Base-by-base conservation (phyloP, 2,888 invertebrate species). In the Maniola hyperantus region DNA sequence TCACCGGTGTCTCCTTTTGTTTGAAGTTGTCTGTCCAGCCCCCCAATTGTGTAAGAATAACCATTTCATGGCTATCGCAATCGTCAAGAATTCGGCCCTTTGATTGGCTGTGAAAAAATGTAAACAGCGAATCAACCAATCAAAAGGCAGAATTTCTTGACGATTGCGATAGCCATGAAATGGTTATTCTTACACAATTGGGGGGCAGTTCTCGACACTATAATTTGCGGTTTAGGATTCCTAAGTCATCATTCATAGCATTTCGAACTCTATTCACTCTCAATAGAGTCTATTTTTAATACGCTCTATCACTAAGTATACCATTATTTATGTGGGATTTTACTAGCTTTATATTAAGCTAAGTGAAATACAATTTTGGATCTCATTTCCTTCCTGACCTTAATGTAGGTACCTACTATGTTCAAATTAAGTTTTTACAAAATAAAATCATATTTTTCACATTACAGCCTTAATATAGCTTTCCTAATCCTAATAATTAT, bases 151-250 rank as follows among this genome's bases (percentile, higher is more conserved):
- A n/a, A n/a, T n/a, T n/a, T n/a, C n/a, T n/a, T n/a, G n/a, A n/a
- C n/a, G n/a, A n/a, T n/a, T n/a, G n/a, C n/a, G n/a, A n/a, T n/a
- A n/a, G n/a, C n/a, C n/a, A n/a, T n/a, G n/a, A n/a, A n/a, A n/a
- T n/a, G n/a, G n/a, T n/a, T n/a, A n/a, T n/a, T n/a, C n/a, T n/a
- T n/a, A n/a, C n/a, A n/a, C n/a, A n/a, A n/a, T n/a, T n/a, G n/a
- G n/a, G n/a, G n/a, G n/a, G n/a, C n/a, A n/a, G 15, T 55, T 18
- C 36, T 55, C 15, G 54, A 55, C 10, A 36, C 36, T 36, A 54
- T 54, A 36, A 55, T 55, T 55, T 55, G 54, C 36, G 54, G 54
- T 55, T 55, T 4, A 8, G 15, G 36, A 36, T 36, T 36, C n/a
- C 13, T 36, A 11, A 15, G 54, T 36, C n/a, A n/a, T 54, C n/a